Conservation (phyloP, 1,140 invertebrate genomes). For the Caenorhabditis brenneri region DNA sequence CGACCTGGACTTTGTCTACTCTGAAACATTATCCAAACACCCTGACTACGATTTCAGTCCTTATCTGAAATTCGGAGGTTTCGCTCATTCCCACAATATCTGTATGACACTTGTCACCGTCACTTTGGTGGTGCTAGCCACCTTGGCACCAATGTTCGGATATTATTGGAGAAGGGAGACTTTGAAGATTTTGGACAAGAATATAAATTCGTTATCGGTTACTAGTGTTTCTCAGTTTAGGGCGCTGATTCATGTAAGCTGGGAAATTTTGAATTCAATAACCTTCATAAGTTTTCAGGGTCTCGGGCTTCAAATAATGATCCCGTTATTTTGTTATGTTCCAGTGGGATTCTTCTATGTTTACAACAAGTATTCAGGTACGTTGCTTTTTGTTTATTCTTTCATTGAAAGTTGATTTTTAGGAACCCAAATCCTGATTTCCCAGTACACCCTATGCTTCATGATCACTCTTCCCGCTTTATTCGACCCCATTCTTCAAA, state of each 20-base stretch:
- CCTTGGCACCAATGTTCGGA: not conserved
- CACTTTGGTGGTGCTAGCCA: not conserved
- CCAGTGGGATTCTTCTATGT: not conserved
- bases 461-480: not conserved
- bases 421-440: not conserved
- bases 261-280: not conserved
- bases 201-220: not conserved
- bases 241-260: not conserved
- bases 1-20: not conserved
- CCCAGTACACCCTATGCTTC: constrained; percentile 8
- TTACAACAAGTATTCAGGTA: not conserved
- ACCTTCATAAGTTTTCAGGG: not conserved
- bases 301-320: not conserved
- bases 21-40: not conserved
- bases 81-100: not conserved
- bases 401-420: not conserved
- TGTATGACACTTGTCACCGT: not conserved
- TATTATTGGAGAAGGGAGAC: constrained; percentile 1
- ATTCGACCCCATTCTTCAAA: constrained; percentile 16
- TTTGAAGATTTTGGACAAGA: not conserved
- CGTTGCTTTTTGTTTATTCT: not conserved
- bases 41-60: not conserved
- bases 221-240: not conserved
- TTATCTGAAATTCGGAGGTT: not conserved
- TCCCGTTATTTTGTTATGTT: not conserved